Evolutionary conservation across 2,797 vertebrate species (phyloP), one percentile per base, ranked within the genome.

Genomic region (Aulostomus chinensis): DNA sequence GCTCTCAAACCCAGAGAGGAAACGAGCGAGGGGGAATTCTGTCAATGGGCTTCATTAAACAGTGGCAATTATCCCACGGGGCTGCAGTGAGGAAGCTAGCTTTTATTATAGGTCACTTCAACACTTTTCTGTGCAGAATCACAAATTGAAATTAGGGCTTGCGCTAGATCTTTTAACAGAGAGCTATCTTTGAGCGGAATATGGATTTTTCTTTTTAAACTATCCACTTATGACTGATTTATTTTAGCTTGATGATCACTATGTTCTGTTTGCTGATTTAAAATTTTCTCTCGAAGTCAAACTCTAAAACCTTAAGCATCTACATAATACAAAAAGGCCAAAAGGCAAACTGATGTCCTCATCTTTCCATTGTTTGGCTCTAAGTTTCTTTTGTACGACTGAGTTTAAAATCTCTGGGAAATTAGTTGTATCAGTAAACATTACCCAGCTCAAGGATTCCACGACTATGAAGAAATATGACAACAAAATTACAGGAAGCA

Each of bases 21-120:
- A 61, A 64, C 28, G 25, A 76, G 31, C 49, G 21, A 15, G 25
- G 24, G 29, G 36, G 52, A 38, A 43, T 33, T 68, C 56, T 63
- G 64, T 69, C 59, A 50, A 25, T 30, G 9, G 53, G 59, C 66
- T 48, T 80, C 60, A 83, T 71, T 65, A 73, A 68, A 79, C 61
- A 51, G 34, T 30, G 13, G 58, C 50, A 42, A 65, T 39, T 7
- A 52, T 49, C 50, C 68, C n/a, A 2, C 37, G 28, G 58, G 51
- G 24, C 50, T 62, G 28, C 2, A 57, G 25, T 46, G 29, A 68
- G 24, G 1, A 34, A 24, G 31, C 25, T 32, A 35, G 22, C 45
- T 58, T 68, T 54, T 21, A 69, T 55, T 58, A 15, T 32, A 24
- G 43, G 48, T 47, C 31, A 57, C 13, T 40, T 59, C 9, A 68